Percentiles rank a stretch among this genome's conserved stretches.
These are phyloP conservation scores for Eupleurogrammus muticus DNA, from an alignment of 2,797 vertebrate species.

Conservation along the genomic window DNA sequence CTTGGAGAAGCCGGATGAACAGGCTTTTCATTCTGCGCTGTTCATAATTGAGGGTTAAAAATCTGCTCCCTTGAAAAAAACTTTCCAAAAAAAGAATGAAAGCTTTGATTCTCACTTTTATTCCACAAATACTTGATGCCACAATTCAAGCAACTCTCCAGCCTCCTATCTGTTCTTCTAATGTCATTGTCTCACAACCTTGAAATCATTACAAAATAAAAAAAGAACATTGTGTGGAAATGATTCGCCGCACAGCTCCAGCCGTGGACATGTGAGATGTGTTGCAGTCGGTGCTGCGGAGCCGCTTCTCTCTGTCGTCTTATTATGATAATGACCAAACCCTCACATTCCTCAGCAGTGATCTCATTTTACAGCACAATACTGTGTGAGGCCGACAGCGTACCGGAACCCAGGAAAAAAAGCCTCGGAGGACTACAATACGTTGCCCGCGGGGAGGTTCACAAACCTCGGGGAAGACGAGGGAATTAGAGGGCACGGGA, in stretches of 20 bases:
- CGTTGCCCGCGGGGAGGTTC: conserved; percentile 28
- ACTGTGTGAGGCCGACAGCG: conserved; percentile 12
- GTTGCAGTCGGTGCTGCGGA: conserved; percentile 24
- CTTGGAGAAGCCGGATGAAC: background rate
- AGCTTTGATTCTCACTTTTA: conserved; percentile 12
- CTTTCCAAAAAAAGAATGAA: conserved; percentile 1
- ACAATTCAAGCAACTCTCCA: conserved; percentile 7
- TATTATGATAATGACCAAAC: conserved; percentile 53
- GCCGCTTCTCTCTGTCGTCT: conserved; percentile 24
- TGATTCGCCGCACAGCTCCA: conserved; percentile 13
- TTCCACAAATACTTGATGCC: conserved; percentile 13
- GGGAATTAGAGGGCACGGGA: conserved; percentile 36
- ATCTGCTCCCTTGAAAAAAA: conserved; percentile 8
- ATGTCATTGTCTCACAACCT: conserved; percentile 20
- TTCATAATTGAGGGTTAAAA: background rate
- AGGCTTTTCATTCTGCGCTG: background rate
- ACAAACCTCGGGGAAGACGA: conserved; percentile 28
- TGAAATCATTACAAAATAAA: conserved; percentile 28
- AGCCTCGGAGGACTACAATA: conserved; percentile 43
- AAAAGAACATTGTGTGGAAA: conserved; percentile 30
- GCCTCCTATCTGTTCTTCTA: background rate
- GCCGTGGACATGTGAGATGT: background rate
- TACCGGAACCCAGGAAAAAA: conserved; percentile 37
- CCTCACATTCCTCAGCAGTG: conserved; percentile 52
- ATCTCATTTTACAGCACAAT: conserved; percentile 56